Evolutionary conservation across 1,140 invertebrate species (phyloP).

Genomic region (Drosophila mojavensis): DNA sequence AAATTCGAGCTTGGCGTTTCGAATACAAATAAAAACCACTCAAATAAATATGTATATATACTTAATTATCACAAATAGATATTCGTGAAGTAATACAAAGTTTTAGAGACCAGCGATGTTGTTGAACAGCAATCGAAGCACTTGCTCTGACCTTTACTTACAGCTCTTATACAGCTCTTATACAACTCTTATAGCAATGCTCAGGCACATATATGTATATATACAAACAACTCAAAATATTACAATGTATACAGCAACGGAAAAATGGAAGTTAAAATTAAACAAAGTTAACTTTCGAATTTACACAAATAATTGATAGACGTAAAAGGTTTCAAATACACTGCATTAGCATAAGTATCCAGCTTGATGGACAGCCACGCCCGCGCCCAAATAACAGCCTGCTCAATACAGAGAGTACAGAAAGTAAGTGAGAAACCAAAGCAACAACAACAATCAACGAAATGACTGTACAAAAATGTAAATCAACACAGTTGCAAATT

Average conservation of each 20-base stretch:
- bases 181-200: slow-evolving; percentile 5
- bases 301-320: slow-evolving; percentile 1
- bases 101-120: neutral
- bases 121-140: neutral
- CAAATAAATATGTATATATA: too few species aligned
- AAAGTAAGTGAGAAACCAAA: neutral
- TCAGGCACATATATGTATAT: slow-evolving; percentile 18
- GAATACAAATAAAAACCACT: too few species aligned
- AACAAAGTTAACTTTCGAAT: slow-evolving; percentile 1
- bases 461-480: slow-evolving; percentile 54
- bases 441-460: slow-evolving; percentile 24
- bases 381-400: slow-evolving; percentile 1
- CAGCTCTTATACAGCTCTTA: slow-evolving; percentile 26
- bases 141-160: slow-evolving; percentile 39
- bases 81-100: too few species aligned
- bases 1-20: neutral
- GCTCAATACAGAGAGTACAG: slow-evolving; percentile 4
- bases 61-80: too few species aligned
- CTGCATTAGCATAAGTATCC: slow-evolving; percentile 43
- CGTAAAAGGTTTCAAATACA: slow-evolving; percentile 21
- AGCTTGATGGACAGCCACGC: slow-evolving; percentile 5
- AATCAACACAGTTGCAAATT: slow-evolving; percentile 51
- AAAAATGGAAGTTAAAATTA: slow-evolving; percentile 9
- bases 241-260: slow-evolving; percentile 6
- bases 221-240: slow-evolving; percentile 1